Conservation (phyloP, 2,113 vertebrate genomes). For the Paramisgurnus dabryanus region DNA sequence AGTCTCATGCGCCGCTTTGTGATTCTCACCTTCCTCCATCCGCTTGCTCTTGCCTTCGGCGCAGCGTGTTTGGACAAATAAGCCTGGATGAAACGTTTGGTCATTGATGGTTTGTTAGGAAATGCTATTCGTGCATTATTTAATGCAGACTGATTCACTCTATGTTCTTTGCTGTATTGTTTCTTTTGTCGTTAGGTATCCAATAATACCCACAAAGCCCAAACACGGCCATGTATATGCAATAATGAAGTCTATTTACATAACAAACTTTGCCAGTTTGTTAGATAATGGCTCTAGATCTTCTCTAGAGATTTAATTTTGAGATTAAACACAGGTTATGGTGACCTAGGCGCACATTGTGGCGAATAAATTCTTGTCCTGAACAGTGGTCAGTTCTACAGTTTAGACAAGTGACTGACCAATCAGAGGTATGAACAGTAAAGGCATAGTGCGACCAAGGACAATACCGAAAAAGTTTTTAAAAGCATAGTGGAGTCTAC, state of each 20-base stretch:
- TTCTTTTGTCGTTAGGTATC: slow-evolving; percentile 8
- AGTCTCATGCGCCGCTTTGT: background rate
- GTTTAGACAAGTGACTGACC: too few relatives aligned
- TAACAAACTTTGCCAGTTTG: slow-evolving; percentile 4
- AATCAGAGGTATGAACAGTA: too few relatives aligned
- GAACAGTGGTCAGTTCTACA: too few relatives aligned
- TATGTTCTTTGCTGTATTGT: background rate
- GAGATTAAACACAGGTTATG: background rate
- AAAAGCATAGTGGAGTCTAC: too few relatives aligned
- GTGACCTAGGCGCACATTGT: background rate
- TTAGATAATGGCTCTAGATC: background rate
- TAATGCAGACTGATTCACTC: background rate
- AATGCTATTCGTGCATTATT: background rate
- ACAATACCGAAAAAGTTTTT: too few relatives aligned
- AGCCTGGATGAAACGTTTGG: background rate
- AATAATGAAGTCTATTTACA: slow-evolving; percentile 32
- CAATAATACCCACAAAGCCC: slow-evolving; percentile 2
- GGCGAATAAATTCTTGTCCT: background rate
- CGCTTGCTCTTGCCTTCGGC: background rate
- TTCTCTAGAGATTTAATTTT: slow-evolving; percentile 4
- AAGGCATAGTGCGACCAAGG: too few relatives aligned
- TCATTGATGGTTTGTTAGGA: background rate
- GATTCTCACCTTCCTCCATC: slow-evolving; percentile 2
- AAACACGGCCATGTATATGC: slow-evolving; percentile 24
- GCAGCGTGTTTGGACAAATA: slow-evolving; percentile 3